Conservation (phyloP, 2,888 invertebrate genomes). For the Cosmopolites sordidus region DNA sequence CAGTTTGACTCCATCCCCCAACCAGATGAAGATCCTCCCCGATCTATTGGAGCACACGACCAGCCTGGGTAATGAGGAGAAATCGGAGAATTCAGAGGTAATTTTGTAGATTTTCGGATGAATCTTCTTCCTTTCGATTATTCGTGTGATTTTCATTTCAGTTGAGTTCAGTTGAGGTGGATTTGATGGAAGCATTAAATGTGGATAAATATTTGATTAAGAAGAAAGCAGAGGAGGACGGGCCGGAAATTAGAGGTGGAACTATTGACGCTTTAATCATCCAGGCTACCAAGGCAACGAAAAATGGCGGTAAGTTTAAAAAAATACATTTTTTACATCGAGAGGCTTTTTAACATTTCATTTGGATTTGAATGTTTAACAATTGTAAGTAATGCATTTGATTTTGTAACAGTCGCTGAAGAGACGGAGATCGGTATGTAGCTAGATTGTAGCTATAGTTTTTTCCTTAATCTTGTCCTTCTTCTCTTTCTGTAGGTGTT, state of each 20-base stretch:
- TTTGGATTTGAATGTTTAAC: too few species aligned
- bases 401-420: background rate
- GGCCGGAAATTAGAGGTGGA: constrained; percentile 89
- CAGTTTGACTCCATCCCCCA: constrained; percentile 27
- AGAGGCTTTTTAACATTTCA: background rate
- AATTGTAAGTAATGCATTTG: background rate
- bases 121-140: too few species aligned
- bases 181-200: constrained; percentile 75
- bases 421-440: constrained; percentile 2
- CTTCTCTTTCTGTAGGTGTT: background rate
- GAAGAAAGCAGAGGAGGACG: constrained; percentile 78
- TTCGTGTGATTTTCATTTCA: constrained; percentile 11
- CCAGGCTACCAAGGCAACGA: constrained; percentile 92
- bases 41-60: constrained; percentile 46
- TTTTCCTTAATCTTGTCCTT: background rate
- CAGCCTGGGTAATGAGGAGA: constrained; percentile 28
- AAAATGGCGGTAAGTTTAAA: constrained; percentile 57
- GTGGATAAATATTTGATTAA: constrained; percentile 74
- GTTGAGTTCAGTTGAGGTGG: constrained; percentile 44
- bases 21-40: constrained; percentile 39
- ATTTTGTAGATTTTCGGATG: too few species aligned
- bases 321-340: background rate
- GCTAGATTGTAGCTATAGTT: background rate
- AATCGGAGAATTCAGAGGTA: constrained; percentile 28
- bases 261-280: constrained; percentile 91